Conservation (phyloP, 2,888 invertebrate genomes). For the Idaea dimidiata region DNA sequence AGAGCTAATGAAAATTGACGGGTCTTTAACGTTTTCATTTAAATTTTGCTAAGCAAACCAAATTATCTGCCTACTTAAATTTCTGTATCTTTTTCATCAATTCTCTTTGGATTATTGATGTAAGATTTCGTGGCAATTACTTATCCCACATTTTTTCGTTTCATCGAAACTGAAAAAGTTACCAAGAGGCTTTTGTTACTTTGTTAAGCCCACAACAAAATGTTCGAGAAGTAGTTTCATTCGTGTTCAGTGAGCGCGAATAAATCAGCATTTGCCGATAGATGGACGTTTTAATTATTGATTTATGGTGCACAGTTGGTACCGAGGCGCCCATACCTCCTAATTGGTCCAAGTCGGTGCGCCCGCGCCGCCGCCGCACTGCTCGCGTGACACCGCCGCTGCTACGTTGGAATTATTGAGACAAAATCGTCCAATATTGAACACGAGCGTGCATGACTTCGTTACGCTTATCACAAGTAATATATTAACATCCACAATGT, state of each 20-base stretch:
- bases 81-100: background rate
- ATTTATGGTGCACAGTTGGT: slow-evolving; percentile 67
- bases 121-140: background rate
- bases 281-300: slow-evolving; percentile 79
- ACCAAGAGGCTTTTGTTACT: background rate
- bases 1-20: background rate
- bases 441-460: slow-evolving; percentile 60
- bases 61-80: background rate
- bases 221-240: slow-evolving; percentile 44
- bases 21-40: background rate
- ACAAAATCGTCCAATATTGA: slow-evolving; percentile 70
- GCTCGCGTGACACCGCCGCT: slow-evolving; percentile 70
- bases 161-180: background rate
- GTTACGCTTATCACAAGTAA: slow-evolving; percentile 52
- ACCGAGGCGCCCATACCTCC: slow-evolving; percentile 63
- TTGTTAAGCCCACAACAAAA: background rate
- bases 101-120: no score
- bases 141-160: background rate
- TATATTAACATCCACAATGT: slow-evolving; percentile 24
- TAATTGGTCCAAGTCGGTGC: slow-evolving; percentile 67
- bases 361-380: slow-evolving; percentile 50
- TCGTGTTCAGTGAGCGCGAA: slow-evolving; percentile 64
- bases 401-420: slow-evolving; percentile 62
- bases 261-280: slow-evolving; percentile 77
- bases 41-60: background rate